phyloP scores from a whole-genome alignment of 2,888 invertebrate species.

The Ichneumoninae sp. region DNA sequence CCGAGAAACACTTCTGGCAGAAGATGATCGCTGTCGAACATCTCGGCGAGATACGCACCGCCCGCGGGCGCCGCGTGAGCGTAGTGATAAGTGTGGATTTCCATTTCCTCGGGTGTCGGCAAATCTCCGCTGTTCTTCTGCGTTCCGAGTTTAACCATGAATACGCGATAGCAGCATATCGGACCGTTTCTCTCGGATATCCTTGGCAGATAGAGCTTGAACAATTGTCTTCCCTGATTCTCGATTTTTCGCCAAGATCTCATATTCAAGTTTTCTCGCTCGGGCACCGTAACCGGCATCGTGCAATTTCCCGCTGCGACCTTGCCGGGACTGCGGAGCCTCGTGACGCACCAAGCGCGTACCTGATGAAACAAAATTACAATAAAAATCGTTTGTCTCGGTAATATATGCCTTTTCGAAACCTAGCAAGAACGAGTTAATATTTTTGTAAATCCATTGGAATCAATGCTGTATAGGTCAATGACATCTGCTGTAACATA shows the following conservation, averaged over 20 bases:
- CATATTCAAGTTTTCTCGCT: slow-evolving; percentile 87
- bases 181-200: slow-evolving; percentile 94
- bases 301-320: slow-evolving; percentile 87
- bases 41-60: slow-evolving; percentile 94
- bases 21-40: slow-evolving; percentile 89
- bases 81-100: slow-evolving; percentile 89
- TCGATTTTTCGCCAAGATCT: slow-evolving; percentile 88
- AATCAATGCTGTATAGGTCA: no score
- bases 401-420: background rate
- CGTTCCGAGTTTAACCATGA: slow-evolving; percentile 89
- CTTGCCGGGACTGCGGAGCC: slow-evolving; percentile 90
- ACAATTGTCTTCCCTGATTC: slow-evolving; percentile 89
- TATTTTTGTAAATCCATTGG: no score
- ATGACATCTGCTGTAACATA: no score
- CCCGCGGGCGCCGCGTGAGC: slow-evolving; percentile 89
- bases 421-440: no score
- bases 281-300: slow-evolving; percentile 90
- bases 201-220: slow-evolving; percentile 90
- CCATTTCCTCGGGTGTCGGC: slow-evolving; percentile 89
- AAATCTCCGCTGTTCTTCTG: slow-evolving; percentile 88
- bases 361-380: slow-evolving; percentile 70
- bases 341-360: slow-evolving; percentile 90
- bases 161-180: slow-evolving; percentile 94
- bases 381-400: background rate
- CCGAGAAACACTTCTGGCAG: slow-evolving; percentile 90